Evolutionary conservation across 2,797 vertebrate species (phyloP).

Genomic region (Thamnophis elegans): DNA sequence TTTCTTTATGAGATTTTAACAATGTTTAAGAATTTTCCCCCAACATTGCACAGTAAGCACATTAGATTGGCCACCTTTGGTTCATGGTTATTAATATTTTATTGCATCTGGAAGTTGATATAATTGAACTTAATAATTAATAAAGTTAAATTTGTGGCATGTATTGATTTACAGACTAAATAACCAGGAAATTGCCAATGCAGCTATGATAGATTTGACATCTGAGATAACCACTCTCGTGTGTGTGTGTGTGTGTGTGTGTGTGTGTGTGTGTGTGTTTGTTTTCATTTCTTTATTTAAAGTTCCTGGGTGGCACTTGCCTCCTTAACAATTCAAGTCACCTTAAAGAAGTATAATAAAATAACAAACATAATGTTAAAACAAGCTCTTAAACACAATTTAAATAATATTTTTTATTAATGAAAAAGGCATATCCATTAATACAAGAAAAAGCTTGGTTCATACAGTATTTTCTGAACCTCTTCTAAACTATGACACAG

Average conservation of each 20-base stretch:
- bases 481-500: not conserved
- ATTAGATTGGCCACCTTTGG: not conserved
- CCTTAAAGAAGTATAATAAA: not conserved
- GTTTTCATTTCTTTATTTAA: not conserved
- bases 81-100: not conserved
- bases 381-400: not conserved
- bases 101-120: not conserved
- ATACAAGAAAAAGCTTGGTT: not conserved
- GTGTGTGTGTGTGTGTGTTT: too few relatives aligned
- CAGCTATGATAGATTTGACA: not conserved
- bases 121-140: not conserved
- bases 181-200: not conserved
- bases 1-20: not conserved
- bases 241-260: too few relatives aligned
- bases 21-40: not conserved
- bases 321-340: not conserved
- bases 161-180: not conserved
- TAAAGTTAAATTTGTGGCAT: not conserved
- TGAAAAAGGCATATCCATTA: not conserved
- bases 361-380: not conserved
- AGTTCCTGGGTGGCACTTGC: too few relatives aligned
- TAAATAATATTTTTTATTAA: not conserved
- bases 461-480: not conserved
- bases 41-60: not conserved
- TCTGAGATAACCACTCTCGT: not conserved